Base-by-base conservation (phyloP, 2,888 invertebrate species). In the Coelopa pilipes region DNA sequence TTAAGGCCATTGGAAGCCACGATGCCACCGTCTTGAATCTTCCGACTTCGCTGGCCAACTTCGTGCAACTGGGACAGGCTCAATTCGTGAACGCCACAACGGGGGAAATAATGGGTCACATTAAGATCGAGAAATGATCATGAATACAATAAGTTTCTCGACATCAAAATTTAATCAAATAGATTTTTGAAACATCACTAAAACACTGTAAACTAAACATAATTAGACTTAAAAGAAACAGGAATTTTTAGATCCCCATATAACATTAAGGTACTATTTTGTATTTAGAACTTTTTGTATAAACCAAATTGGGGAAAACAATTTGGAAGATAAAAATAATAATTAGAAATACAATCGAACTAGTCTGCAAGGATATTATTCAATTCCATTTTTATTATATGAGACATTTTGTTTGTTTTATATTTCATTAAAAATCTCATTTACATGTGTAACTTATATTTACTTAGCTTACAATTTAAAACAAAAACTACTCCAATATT, bases 111-210 rank as follows among this genome's bases (percentile, higher is more conserved):
- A 81, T 84, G 82, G 83, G 83, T 60, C 84, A 86, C 75, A 76
- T 86, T 70, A 87, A 86, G 79, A 81, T 86, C 74, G 85, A 86
- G 72, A 87, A 86, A 80, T 86, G 80, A 81, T 78, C 50, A 70
- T 72, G 73, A 73, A 65, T 63, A 46, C 19, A 62, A 49, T 19
- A 24, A 50, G 57, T 34, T 34, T 34, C 34, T 34, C 34, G 34
- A 34, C 4, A 34, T 17, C 21, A 59, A 21, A 21, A 59, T 1
- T 12, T 10, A 1, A 12, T 21, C 17, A 21, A 0, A 59, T 13
- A 59, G 19, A 59, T 59, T 15, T 59, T n/a, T 59, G 24, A 17
- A 21, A 19, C 19, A 21, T 11, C 57, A 59, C 21, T 21, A 59
- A 59, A 11, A 12, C 24, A 9, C 17, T 34, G 34, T 59, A 59